phyloP scores from a whole-genome alignment of 2,113 vertebrate genomes.

The Catharus fuscescens region DNA sequence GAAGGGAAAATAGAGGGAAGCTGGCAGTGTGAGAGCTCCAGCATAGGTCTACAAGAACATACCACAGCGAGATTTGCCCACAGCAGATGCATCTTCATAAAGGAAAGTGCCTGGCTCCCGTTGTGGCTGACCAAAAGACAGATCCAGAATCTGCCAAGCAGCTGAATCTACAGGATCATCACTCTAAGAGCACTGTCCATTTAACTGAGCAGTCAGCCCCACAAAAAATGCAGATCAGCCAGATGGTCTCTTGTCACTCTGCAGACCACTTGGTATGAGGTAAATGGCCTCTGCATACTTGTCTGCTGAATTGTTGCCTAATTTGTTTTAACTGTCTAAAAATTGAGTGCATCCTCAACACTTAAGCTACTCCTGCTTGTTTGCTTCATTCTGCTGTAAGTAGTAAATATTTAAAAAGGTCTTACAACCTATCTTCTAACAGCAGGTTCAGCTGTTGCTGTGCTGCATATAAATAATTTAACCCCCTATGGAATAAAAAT shows the following conservation, averaged over 20 bases:
- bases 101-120: background rate
- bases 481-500: background rate
- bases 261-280: background rate
- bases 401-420: slow-evolving; percentile 8
- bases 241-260: background rate
- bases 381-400: background rate
- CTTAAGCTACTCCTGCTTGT: background rate
- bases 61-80: background rate
- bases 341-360: background rate
- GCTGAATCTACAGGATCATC: background rate
- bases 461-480: background rate
- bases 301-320: background rate
- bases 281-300: background rate
- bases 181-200: background rate
- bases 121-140: background rate
- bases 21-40: background rate
- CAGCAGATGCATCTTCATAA: background rate
- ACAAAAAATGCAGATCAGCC: background rate
- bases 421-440: background rate
- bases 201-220: background rate
- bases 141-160: background rate
- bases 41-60: slow-evolving; percentile 1
- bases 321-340: slow-evolving; percentile 35
- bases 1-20: slow-evolving; percentile 51
- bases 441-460: background rate